phyloP scores from a whole-genome alignment of 2,888 invertebrate species.

The Epicampocera succincta region DNA sequence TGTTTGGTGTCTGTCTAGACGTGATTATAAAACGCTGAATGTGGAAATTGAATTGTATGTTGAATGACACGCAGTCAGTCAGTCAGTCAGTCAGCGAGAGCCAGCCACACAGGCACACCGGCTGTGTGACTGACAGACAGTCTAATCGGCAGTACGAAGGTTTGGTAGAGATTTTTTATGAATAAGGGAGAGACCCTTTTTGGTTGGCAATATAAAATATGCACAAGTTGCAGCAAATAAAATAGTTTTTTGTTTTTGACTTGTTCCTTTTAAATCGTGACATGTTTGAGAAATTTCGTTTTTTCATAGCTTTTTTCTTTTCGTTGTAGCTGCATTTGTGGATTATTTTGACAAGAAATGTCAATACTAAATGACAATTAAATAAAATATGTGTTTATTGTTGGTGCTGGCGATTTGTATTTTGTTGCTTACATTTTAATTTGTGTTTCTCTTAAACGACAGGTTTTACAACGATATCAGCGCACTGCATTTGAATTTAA shows the following conservation, averaged over 20 bases:
- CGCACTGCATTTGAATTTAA: constrained; percentile 14
- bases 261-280: constrained; percentile 62
- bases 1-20: constrained; percentile 70
- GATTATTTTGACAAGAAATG: constrained; percentile 52
- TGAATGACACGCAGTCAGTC: constrained; percentile 35
- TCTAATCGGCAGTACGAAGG: constrained; percentile 3
- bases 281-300: constrained; percentile 60
- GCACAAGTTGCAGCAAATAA: constrained; percentile 55
- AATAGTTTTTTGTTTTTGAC: constrained; percentile 18
- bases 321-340: not conserved
- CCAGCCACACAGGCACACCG: constrained; percentile 22
- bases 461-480: constrained; percentile 27
- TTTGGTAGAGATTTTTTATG: not conserved
- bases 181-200: constrained; percentile 11
- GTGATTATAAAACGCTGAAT: constrained; percentile 64
- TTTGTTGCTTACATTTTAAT: constrained; percentile 22
- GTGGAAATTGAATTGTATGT: constrained; percentile 63
- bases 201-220: constrained; percentile 48
- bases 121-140: constrained; percentile 12
- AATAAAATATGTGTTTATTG: constrained; percentile 51
- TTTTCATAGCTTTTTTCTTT: constrained; percentile 6
- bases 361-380: constrained; percentile 60
- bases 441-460: constrained; percentile 50
- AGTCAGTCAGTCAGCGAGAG: not conserved
- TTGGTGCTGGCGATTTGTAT: constrained; percentile 32